phyloP scores from a whole-genome alignment of 2,888 invertebrate genomes.

The Volucella zonaria region DNA sequence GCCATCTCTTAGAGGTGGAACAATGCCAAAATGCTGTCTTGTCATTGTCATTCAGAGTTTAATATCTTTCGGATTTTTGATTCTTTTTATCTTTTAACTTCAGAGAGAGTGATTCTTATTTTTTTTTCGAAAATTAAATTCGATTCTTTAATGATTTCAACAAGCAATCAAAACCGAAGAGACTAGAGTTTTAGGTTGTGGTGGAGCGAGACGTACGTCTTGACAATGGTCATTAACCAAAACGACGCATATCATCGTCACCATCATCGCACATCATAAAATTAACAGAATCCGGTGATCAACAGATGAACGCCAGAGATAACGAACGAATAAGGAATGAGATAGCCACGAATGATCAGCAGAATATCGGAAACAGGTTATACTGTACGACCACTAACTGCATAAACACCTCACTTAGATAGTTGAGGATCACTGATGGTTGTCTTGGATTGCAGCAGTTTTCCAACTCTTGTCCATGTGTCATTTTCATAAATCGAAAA shows the following conservation, averaged over 20 bases:
- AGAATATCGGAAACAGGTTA: slow-evolving; percentile 55
- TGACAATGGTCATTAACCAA: slow-evolving; percentile 73
- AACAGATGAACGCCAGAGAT: slow-evolving; percentile 57
- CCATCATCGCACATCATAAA: slow-evolving; percentile 74
- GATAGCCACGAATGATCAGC: slow-evolving; percentile 31
- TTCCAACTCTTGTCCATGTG: slow-evolving; percentile 57
- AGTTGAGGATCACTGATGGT: slow-evolving; percentile 16
- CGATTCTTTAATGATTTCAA: slow-evolving; percentile 71
- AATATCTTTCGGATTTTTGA: slow-evolving; percentile 25
- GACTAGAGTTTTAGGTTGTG: slow-evolving; percentile 56
- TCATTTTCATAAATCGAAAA: slow-evolving; percentile 61
- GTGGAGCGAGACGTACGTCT: slow-evolving; percentile 32
- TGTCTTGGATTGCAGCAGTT: slow-evolving; percentile 4
- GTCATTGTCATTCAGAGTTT: slow-evolving; percentile 59
- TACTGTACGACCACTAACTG: slow-evolving; percentile 35
- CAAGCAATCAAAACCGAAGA: slow-evolving; percentile 65
- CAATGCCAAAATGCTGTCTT: slow-evolving; percentile 68
- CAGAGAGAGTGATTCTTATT: slow-evolving; percentile 10
- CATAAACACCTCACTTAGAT: slow-evolving; percentile 9
- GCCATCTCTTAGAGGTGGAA: slow-evolving; percentile 31
- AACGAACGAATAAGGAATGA: slow-evolving; percentile 51
- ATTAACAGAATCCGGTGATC: slow-evolving; percentile 71
- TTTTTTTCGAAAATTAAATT: slow-evolving; percentile 53
- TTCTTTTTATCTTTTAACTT: background rate
- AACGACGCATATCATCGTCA: slow-evolving; percentile 73